These are phyloP conservation scores for Coccyzus lansbergi DNA, from an alignment of 2,797 vertebrate genomes.

Conservation along the genomic window DNA sequence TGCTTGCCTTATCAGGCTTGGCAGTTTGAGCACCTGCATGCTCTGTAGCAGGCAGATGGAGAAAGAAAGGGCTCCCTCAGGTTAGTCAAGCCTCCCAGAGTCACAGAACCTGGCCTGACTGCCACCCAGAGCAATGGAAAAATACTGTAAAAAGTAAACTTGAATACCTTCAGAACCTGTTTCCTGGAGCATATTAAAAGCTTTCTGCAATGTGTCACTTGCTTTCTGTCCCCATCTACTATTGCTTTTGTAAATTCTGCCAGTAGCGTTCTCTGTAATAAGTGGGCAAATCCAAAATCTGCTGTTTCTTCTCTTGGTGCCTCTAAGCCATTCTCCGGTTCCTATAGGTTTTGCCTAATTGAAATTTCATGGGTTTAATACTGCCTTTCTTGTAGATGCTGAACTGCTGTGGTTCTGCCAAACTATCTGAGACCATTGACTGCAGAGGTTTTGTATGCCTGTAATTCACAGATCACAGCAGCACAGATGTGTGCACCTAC, in stretches of 20 bases:
- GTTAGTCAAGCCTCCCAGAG: neutral
- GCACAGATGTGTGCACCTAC: rapidly evolving
- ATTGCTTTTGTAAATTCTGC: neutral
- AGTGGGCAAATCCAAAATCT: neutral
- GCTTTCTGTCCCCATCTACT: neutral
- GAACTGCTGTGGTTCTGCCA: neutral
- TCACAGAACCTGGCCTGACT: neutral
- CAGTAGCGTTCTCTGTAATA: neutral
- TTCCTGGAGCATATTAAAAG: neutral
- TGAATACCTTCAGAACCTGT: neutral
- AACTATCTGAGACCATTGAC: neutral
- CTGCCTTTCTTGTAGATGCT: neutral
- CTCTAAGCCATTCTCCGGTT: neutral
- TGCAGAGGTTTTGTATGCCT: neutral
- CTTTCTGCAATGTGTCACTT: neutral
- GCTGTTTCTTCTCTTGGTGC: neutral
- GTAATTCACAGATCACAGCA: neutral
- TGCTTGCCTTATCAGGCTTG: neutral
- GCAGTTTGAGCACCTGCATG: rapidly evolving
- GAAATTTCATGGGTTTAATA: neutral
- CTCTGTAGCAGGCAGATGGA: neutral
- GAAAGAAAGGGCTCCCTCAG: neutral
- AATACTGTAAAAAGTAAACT: neutral
- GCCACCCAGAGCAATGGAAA: neutral
- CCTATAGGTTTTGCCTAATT: neutral